Base-by-base conservation (phyloP, 2,888 invertebrate genomes). In the Volucella bombylans region DNA sequence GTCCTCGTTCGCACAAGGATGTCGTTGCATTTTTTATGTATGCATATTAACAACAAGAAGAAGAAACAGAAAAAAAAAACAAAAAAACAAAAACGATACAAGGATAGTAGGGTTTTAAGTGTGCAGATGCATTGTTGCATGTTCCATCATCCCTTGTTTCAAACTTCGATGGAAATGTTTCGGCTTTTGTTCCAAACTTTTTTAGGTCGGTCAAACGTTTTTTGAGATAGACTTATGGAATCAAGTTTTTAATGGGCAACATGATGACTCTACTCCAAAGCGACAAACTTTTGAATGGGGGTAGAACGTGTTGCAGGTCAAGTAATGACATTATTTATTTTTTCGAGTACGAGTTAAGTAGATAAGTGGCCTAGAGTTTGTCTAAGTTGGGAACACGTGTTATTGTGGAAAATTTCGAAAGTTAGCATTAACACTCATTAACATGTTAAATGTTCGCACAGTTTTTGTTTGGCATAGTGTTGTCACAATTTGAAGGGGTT, bases 231-330 rank as follows among this genome's bases (percentile, higher is more conserved):
- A 68, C 14, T 67, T 55, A 12, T 0, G 9, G n/a, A 31, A 31
- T 45, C 23, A 55, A 68, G 31, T 68, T 68, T 69, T 57, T 69
- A 57, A 69, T 57, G 69, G 57, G 4, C 57, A 47, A 69, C 49
- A 77, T 61, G 69, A 77, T 61, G 69, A 55, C 64, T 64, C 43
- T 23, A 43, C 38, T 43, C n/a, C 15, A 38, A 57, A 69, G 64
- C 71, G 78, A 43, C 50, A 65, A 65, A 78, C 39, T 65, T 67
- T 65, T 15, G 12, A 38, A 64, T 55, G 4, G 39, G n/a, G 65
- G 52, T 72, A 72, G 64, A 65, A 79, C 72, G 72, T 59, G 57
- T 45, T 65, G 23, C 65, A 72, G 65, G 65, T 72, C 72, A 72
- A 79, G 43, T 45, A 65, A 38, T 59, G 65, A 31, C 18, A 39